Base-by-base conservation (phyloP, 1,140 invertebrate genomes). In the Armadillidium nasatum region DNA sequence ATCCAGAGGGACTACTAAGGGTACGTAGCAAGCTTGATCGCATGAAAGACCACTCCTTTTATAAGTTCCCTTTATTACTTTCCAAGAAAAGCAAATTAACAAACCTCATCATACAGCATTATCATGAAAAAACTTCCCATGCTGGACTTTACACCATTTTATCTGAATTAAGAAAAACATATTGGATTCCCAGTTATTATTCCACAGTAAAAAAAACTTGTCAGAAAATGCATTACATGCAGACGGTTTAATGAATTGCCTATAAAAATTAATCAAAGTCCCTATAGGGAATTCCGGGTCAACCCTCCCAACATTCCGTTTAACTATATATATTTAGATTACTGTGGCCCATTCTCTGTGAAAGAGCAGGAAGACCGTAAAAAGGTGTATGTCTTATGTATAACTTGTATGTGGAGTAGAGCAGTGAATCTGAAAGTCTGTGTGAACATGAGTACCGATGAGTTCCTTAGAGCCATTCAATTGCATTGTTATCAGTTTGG, bases 381-480 rank as follows among this genome's bases (percentile, higher is more conserved):
- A 13, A 74, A 74, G 54, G 21, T 33, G 6, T 74, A 50, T 44
- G 7, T 74, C 0, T 50, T 74, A 0, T 22, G 19, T 3, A 22
- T 74, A 6, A 74, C 73, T 6, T 74, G 46, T 50, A 10, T 66
- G 7, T 74, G 73, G 73, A 74, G 73, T n/a, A 66, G 73, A 43
- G 45, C 73, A 4, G 73, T 74, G 1, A 74, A 74, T 66, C 23
- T 74, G 13, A 21, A 60, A 66, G 7, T 74, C 0, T 74, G 73
- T 21, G 10, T 15, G 13, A 67, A 74, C 23, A 13, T 67, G 15
- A 33, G 0, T 13, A 33, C 43, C 4, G 22, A 22, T 7, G 67
- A 33, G 10, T 74, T 74, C 11, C 54, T 74, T 10, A 21, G 23
- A 23, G 15, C 73, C 6, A 21, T 74, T 9, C 73, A 74, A 23